These are phyloP conservation scores for Lycia hirtaria DNA, from an alignment of 2,888 invertebrate species.

Conservation along the genomic window DNA sequence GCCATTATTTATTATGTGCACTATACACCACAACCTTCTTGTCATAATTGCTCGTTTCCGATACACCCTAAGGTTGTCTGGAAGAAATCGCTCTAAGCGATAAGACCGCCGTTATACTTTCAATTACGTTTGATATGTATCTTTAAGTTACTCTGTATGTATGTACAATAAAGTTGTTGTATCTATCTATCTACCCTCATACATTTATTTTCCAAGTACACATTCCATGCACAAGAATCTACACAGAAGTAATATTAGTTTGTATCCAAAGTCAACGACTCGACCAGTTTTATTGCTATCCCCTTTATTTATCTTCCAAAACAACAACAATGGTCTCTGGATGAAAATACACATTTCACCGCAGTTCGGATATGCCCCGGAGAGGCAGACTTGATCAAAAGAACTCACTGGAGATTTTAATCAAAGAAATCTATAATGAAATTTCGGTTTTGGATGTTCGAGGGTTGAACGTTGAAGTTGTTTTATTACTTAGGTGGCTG, in stretches of 20 bases:
- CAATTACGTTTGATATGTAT: too few species aligned
- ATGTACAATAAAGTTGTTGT: too few species aligned
- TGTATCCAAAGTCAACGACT: neutral
- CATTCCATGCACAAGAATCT: neutral
- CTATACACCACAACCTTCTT: too few species aligned
- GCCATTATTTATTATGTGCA: too few species aligned
- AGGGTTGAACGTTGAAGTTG: neutral
- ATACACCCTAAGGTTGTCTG: too few species aligned
- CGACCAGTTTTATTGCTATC: neutral
- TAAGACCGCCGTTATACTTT: too few species aligned
- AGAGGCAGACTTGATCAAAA: conserved; percentile 18
- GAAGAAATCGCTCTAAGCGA: too few species aligned
- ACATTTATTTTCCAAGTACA: too few species aligned
- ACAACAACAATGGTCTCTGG: conserved; percentile 1
- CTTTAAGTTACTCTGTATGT: too few species aligned
- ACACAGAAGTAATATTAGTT: neutral
- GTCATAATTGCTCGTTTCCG: too few species aligned
- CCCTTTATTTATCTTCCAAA: conserved; percentile 8
- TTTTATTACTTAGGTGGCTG: neutral
- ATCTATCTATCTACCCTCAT: too few species aligned
- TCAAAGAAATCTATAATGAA: conserved; percentile 11
- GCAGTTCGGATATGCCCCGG: neutral
- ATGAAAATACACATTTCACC: conserved; percentile 2
- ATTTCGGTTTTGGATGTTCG: conserved; percentile 1
- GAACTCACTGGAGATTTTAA: conserved; percentile 12